A percentile compares a stretch with the other conserved stretches of the same genome.
Conservation (phyloP, 2,888 invertebrate genomes). For the Patella pellucida region DNA sequence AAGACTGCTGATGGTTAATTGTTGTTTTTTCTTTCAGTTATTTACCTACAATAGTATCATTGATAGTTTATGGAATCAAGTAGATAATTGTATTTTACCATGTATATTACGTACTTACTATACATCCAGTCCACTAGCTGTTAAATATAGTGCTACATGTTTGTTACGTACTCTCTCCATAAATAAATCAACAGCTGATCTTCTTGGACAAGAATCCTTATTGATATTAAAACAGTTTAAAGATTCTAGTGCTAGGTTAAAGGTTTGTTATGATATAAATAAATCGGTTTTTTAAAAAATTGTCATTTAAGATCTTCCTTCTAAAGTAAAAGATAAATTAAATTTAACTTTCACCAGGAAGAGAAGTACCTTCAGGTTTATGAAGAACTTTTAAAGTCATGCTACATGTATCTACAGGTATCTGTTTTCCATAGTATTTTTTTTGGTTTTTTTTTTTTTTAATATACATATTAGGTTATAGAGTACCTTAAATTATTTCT, state of each 20-base stretch:
- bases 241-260: constrained; percentile 18
- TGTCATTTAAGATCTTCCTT: no score
- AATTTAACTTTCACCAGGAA: no score
- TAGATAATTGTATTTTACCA: constrained; percentile 14
- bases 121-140: constrained; percentile 33
- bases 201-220: constrained; percentile 18
- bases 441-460: background rate
- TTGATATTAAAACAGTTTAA: constrained; percentile 22
- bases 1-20: no score
- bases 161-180: constrained; percentile 40
- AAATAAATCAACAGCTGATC: constrained; percentile 16
- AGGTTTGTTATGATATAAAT: constrained; percentile 5
- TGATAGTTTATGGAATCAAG: constrained; percentile 9
- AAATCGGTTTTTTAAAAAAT: no score
- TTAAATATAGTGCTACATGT: constrained; percentile 52
- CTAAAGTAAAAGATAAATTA: no score
- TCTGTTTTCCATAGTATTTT: no score
- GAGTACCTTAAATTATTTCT: background rate
- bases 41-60: constrained; percentile 13
- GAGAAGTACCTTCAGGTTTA: no score
- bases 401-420: no score
- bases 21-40: constrained; percentile 14
- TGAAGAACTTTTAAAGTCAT: no score
- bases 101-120: constrained; percentile 15
- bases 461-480: background rate